phyloP scores from a whole-genome alignment of 2,113 vertebrate species.

The Melanostigma gelatinosum region DNA sequence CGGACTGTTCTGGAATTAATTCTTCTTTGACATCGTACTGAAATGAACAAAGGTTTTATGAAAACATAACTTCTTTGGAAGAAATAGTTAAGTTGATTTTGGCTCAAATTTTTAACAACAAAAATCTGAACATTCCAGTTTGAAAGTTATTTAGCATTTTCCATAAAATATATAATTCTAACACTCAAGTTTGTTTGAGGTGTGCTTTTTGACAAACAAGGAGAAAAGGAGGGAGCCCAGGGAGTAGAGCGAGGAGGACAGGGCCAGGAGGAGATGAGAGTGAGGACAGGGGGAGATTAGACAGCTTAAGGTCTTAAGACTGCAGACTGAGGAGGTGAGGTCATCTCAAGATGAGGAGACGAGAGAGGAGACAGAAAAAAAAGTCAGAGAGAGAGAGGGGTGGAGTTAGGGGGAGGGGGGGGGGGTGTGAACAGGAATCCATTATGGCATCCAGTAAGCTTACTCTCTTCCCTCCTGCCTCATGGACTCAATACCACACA shows the following conservation, averaged over 20 bases:
- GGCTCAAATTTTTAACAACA: not conserved
- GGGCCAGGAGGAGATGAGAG: conserved; percentile 33
- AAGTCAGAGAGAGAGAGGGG: conserved; percentile 10
- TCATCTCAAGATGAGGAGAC: conserved; percentile 40
- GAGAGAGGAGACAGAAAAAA: conserved; percentile 7
- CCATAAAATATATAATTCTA: not conserved
- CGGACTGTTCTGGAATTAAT: not conserved
- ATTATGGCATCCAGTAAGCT: conserved; percentile 66
- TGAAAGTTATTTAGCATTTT: not conserved
- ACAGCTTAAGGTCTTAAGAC: conserved; percentile 60
- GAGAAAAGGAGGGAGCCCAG: conserved; percentile 11
- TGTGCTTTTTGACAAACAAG: conserved; percentile 5
- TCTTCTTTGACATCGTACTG: not conserved
- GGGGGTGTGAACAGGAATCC: conserved; percentile 59
- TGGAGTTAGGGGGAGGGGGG: conserved; percentile 7
- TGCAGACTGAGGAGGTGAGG: conserved; percentile 60
- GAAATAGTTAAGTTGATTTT: conserved; percentile 10
- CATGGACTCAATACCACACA: conserved; percentile 54
- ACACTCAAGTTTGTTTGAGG: not conserved
- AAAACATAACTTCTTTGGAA: conserved; percentile 22
- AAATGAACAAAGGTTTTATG: conserved; percentile 17
- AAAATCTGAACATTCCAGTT: not conserved
- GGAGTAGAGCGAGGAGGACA: conserved; percentile 1
- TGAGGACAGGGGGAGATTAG: conserved; percentile 54
- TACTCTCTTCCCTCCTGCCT: conserved; percentile 51